Evolutionary conservation across 2,888 invertebrate genomes (phyloP).

Genomic region (Alviniconcha strummeri): DNA sequence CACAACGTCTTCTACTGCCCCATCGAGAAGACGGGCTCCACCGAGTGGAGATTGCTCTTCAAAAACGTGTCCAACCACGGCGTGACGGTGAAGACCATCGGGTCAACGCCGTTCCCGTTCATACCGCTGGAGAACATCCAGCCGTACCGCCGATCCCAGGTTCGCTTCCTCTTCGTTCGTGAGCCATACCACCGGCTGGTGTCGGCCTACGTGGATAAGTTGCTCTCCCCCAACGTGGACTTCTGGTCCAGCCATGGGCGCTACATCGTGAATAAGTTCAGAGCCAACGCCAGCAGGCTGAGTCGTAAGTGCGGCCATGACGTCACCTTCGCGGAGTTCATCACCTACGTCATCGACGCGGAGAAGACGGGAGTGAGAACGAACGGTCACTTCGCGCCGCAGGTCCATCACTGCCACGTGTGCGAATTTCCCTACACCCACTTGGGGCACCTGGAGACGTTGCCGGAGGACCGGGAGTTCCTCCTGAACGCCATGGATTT

Average conservation of each 20-base stretch:
- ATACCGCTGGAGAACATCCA: too few relatives aligned
- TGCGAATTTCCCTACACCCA: neutral
- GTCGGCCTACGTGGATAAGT: constrained; percentile 60
- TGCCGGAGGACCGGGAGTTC: neutral
- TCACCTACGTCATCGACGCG: constrained; percentile 7
- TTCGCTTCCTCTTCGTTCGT: constrained; percentile 48
- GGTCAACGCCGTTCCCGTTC: too few relatives aligned
- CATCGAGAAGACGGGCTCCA: constrained; percentile 26
- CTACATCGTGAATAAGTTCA: neutral
- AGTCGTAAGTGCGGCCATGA: neutral
- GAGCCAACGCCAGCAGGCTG: neutral
- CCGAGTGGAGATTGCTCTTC: constrained; percentile 5
- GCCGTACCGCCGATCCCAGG: too few relatives aligned
- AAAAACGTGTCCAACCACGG: too few relatives aligned
- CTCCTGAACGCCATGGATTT: neutral
- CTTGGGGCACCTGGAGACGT: neutral
- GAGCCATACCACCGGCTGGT: constrained; percentile 56
- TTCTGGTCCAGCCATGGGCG: constrained; percentile 47
- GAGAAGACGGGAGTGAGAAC: neutral
- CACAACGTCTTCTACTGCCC: constrained; percentile 2
- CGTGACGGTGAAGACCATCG: too few relatives aligned
- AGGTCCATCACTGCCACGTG: neutral
- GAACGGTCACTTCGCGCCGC: neutral
- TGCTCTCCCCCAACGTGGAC: constrained; percentile 54
- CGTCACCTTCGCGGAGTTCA: constrained; percentile 7